These are phyloP conservation scores for Crossaster papposus DNA, from an alignment of 53 echinoderm and acorn worm genomes.

Conservation along the genomic window DNA sequence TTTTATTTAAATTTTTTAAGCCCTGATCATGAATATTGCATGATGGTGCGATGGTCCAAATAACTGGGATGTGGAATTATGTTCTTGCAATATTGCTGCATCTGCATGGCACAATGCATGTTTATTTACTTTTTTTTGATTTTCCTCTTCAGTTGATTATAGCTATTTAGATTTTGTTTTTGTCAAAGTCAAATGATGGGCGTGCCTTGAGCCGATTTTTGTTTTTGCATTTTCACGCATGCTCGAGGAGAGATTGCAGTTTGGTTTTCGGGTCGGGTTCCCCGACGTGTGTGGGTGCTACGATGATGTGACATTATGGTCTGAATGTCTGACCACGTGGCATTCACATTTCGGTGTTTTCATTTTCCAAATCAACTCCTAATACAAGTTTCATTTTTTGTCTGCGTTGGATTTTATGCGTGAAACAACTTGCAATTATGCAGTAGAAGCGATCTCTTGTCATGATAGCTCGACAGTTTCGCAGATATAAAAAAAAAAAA, in stretches of 20 bases:
- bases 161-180: neutral
- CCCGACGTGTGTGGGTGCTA: neutral
- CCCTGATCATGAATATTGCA: neutral
- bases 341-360: neutral
- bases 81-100: neutral
- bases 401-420: neutral
- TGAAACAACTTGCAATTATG: neutral
- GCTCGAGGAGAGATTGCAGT: neutral
- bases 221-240: neutral
- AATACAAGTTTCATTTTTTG: neutral
- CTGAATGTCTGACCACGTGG: neutral
- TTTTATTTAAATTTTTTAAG: neutral
- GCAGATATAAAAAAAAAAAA: no score
- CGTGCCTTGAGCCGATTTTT: neutral
- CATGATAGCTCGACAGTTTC: no score
- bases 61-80: neutral
- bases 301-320: neutral
- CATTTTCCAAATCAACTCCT: no score
- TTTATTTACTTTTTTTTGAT: neutral
- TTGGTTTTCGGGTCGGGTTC: neutral
- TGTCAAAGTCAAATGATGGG: neutral
- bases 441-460: neutral
- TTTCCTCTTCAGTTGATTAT: neutral
- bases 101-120: conserved; percentile 3
- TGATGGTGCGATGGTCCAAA: neutral